phyloP scores from a whole-genome alignment of 2,113 vertebrate genomes.

The Mobula hypostoma region DNA sequence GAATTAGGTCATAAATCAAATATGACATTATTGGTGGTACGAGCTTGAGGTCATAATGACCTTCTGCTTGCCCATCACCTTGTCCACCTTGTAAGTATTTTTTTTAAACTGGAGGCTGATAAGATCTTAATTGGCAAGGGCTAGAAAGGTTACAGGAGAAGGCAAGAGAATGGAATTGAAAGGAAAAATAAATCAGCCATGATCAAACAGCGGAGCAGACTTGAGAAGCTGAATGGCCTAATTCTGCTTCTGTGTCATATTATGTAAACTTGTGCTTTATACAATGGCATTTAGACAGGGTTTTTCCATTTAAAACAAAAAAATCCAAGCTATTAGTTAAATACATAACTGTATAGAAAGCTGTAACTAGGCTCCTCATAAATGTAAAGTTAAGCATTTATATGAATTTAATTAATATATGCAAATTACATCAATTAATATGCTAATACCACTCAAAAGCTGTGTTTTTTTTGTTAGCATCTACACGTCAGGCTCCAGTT shows the following conservation, averaged over 20 bases:
- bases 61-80: too few species aligned
- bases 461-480: neutral
- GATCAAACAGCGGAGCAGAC: too few species aligned
- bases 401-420: neutral
- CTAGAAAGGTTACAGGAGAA: too few species aligned
- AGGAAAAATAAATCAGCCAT: too few species aligned
- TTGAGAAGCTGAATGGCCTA: neutral
- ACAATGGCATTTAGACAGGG: neutral
- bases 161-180: too few species aligned
- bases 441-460: neutral
- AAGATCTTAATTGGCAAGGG: too few species aligned
- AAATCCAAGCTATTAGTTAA: neutral
- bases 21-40: neutral
- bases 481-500: neutral
- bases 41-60: too few species aligned
- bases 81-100: too few species aligned
- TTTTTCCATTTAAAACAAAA: neutral
- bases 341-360: neutral
- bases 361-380: neutral
- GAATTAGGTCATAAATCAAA: neutral
- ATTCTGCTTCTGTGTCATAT: neutral
- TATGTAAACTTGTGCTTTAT: neutral
- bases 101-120: too few species aligned
- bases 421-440: neutral
- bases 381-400: neutral